phyloP scores from a whole-genome alignment of 2,888 invertebrate genomes.

The Ormia ochracea region DNA sequence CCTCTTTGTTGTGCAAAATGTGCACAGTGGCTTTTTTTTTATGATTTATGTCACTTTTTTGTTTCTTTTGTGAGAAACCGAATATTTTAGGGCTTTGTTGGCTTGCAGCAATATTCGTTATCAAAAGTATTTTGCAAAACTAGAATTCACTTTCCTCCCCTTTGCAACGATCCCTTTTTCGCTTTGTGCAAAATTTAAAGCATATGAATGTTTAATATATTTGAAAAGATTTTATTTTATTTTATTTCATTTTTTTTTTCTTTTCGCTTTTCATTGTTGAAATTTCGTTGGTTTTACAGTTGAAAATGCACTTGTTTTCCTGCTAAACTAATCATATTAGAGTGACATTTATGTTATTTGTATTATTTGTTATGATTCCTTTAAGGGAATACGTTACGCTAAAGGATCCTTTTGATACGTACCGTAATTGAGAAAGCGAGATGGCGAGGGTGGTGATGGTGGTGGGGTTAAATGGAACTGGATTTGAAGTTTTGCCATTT shows the following conservation, averaged over 20 bases:
- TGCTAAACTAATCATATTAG: slow-evolving; percentile 31
- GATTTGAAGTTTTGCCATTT: slow-evolving; percentile 39
- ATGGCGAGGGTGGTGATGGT: neutral
- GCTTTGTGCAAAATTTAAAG: slow-evolving; percentile 33
- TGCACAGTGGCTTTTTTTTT: slow-evolving; percentile 33
- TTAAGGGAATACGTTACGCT: slow-evolving; percentile 14
- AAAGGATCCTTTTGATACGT: neutral
- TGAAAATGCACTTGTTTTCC: slow-evolving; percentile 50
- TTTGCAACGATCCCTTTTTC: slow-evolving; percentile 29
- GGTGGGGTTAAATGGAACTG: slow-evolving; percentile 45
- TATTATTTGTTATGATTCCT: slow-evolving; percentile 11
- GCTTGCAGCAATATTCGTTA: slow-evolving; percentile 47
- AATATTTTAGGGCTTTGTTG: slow-evolving; percentile 3
- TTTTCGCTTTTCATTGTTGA: slow-evolving; percentile 26
- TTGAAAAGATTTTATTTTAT: slow-evolving; percentile 48
- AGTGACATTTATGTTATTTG: slow-evolving; percentile 42
- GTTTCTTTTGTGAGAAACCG: neutral
- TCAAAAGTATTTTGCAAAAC: slow-evolving; percentile 51
- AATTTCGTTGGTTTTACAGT: slow-evolving; percentile 14
- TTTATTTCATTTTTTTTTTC: too few species aligned
- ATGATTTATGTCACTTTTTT: slow-evolving; percentile 54
- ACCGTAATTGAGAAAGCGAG: neutral
- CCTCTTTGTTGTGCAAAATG: neutral
- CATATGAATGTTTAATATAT: slow-evolving; percentile 54
- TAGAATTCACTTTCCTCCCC: slow-evolving; percentile 42